These are phyloP conservation scores for Bactericera cockerelli DNA, from an alignment of 1,140 invertebrate species.

Conservation along the genomic window DNA sequence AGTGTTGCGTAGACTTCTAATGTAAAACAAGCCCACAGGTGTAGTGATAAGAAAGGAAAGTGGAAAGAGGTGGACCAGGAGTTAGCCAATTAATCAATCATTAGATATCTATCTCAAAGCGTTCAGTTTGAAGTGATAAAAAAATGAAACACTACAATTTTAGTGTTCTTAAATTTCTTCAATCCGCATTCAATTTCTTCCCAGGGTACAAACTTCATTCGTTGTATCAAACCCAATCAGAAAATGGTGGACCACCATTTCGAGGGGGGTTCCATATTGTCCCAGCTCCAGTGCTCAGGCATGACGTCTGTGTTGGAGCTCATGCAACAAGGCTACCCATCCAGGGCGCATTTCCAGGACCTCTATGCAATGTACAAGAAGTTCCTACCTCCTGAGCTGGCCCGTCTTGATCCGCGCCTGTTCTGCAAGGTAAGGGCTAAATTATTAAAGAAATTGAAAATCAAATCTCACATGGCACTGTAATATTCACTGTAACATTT, in stretches of 20 bases:
- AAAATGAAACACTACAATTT: too few relatives aligned
- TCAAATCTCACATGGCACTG: too few relatives aligned
- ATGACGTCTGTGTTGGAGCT: slow-evolving; percentile 89
- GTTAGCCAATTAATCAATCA: too few relatives aligned
- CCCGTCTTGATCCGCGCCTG: slow-evolving; percentile 60
- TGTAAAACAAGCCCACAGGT: too few relatives aligned
- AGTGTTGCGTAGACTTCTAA: too few relatives aligned
- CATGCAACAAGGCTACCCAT: slow-evolving; percentile 93
- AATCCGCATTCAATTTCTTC: slow-evolving; percentile 17
- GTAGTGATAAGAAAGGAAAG: too few relatives aligned
- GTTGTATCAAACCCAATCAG: slow-evolving; percentile 93
- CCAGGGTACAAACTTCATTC: slow-evolving; percentile 88
- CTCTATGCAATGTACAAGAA: slow-evolving; percentile 81
- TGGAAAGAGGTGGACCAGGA: too few relatives aligned
- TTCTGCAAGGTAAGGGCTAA: slow-evolving; percentile 80
- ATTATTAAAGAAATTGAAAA: too few relatives aligned
- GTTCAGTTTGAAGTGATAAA: too few relatives aligned
- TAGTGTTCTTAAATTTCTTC: not conserved
- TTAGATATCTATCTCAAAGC: too few relatives aligned
- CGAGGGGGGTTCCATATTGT: slow-evolving; percentile 77
- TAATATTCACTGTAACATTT: too few relatives aligned
- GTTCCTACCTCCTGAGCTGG: slow-evolving; percentile 69
- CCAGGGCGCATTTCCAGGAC: slow-evolving; percentile 74
- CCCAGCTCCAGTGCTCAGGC: slow-evolving; percentile 87
- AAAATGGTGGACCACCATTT: slow-evolving; percentile 82